Conservation (phyloP, 2,113 vertebrate species). For the Chaetops frenatus region DNA sequence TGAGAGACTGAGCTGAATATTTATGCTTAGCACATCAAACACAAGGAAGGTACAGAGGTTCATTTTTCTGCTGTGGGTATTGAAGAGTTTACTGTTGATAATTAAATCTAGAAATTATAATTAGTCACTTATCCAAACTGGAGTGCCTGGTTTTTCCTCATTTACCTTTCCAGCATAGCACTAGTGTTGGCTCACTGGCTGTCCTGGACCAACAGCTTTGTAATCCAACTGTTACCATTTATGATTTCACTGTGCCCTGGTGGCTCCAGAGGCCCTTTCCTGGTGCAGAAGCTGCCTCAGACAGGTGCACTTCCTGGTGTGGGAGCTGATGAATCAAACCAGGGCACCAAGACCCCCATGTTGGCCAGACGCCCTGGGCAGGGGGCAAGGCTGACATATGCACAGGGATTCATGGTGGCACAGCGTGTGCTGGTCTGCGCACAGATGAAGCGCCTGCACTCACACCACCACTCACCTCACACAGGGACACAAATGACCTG, state of each 20-base stretch:
- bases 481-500: neutral
- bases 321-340: too few relatives aligned
- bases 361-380: neutral
- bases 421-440: too few relatives aligned
- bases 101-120: conserved; percentile 5
- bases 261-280: neutral
- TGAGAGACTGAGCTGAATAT: conserved; percentile 51
- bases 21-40: conserved; percentile 49
- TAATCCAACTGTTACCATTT: neutral
- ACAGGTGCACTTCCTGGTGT: too few relatives aligned
- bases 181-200: neutral
- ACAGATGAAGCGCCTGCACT: accelerated
- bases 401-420: accelerated
- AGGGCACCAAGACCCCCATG: accelerated
- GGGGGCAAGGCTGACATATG: neutral
- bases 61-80: neutral
- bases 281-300: neutral
- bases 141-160: neutral
- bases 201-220: neutral
- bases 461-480: accelerated
- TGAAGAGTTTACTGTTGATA: conserved; percentile 8
- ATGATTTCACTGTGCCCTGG: neutral
- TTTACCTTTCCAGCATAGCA: neutral
- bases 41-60: neutral
- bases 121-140: neutral